Conservation (phyloP, 2,113 vertebrate genomes). For the Python bivittatus region DNA sequence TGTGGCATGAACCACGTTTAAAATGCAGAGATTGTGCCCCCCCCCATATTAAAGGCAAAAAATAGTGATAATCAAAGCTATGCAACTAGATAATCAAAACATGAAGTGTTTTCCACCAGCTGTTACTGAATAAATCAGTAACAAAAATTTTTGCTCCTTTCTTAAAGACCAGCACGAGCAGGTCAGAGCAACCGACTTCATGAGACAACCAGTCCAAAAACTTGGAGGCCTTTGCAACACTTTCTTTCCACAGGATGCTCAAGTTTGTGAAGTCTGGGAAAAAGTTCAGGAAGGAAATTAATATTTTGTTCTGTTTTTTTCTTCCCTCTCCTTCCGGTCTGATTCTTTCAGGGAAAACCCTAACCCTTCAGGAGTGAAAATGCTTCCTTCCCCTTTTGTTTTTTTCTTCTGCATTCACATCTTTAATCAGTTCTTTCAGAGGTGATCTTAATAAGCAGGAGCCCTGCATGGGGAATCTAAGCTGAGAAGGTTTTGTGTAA, state of each 20-base stretch:
- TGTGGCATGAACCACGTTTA: background rate
- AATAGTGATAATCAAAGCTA: background rate
- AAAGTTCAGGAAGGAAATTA: background rate
- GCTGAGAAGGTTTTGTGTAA: background rate
- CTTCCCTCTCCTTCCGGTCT: background rate
- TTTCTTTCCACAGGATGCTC: background rate
- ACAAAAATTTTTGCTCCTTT: background rate
- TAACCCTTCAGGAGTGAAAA: background rate
- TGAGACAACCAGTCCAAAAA: background rate
- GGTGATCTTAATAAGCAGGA: background rate
- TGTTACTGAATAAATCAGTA: background rate
- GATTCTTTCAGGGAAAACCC: background rate
- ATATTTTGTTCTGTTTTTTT: background rate
- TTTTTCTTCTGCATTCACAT: background rate
- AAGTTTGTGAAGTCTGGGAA: background rate
- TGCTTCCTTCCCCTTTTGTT: background rate
- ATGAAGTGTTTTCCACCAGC: background rate
- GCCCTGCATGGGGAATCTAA: background rate
- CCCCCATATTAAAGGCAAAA: background rate
- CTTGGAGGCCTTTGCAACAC: too few species aligned
- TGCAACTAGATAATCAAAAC: background rate
- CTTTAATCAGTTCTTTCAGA: background rate
- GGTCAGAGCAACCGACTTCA: background rate
- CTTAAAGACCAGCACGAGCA: background rate
- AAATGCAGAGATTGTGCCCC: background rate